A percentile compares a stretch with the other conserved stretches of the same genome.
Conservation (phyloP, 2,797 vertebrate species). For the Gallirallus australis region DNA sequence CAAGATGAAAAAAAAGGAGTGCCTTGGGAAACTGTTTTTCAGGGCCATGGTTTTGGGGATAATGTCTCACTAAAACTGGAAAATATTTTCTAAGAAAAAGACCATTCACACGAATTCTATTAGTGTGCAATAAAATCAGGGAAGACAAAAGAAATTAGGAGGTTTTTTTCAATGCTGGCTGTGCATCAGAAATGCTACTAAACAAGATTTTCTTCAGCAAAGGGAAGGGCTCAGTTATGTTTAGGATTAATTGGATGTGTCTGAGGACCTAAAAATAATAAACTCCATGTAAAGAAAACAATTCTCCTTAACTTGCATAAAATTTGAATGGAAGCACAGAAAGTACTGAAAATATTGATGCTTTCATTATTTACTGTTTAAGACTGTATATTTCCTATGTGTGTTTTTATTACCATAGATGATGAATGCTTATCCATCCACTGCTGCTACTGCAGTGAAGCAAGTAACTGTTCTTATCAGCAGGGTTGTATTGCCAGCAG, state of each 20-base stretch:
- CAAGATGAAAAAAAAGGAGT: not conserved
- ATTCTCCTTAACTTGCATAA: not conserved
- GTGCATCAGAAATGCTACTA: not conserved
- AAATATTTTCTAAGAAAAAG: not conserved
- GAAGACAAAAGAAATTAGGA: not conserved
- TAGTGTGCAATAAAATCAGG: not conserved
- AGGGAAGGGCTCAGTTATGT: not conserved
- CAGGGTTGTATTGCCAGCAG: not conserved
- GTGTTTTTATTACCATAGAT: not conserved
- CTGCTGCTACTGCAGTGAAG: not conserved
- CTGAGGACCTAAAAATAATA: not conserved
- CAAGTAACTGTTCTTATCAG: not conserved
- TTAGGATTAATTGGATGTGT: not conserved
- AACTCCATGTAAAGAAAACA: not conserved
- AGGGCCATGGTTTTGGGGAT: not conserved
- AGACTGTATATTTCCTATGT: not conserved
- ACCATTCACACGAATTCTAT: not conserved
- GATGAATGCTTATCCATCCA: not conserved
- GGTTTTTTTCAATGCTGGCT: not conserved
- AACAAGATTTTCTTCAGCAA: not conserved
- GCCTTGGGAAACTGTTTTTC: not conserved
- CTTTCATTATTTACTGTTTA: not conserved
- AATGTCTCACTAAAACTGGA: not conserved
- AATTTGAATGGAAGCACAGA: not conserved
- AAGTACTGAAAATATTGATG: not conserved